phyloP scores from a whole-genome alignment of 2,888 invertebrate genomes.

The Diarsia mendica region DNA sequence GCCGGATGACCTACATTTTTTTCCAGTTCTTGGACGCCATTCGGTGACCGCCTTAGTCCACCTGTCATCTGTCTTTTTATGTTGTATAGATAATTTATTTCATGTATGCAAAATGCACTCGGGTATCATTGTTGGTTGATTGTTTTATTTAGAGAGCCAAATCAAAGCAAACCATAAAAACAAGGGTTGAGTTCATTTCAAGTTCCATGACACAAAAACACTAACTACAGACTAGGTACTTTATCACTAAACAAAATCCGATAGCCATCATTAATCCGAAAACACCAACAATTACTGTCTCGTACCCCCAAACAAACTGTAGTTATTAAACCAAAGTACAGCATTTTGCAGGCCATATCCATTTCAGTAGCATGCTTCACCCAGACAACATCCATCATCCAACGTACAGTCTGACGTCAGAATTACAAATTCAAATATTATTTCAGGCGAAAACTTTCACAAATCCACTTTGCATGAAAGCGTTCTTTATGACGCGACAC shows the following conservation, averaged over 20 bases:
- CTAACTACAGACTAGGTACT: not conserved
- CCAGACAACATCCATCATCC: constrained; percentile 83
- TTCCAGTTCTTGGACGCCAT: too few relatives aligned
- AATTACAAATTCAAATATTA: constrained; percentile 87
- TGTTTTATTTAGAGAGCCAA: too few relatives aligned
- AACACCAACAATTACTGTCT: constrained; percentile 25
- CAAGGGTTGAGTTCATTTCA: too few relatives aligned
- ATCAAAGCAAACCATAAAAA: too few relatives aligned
- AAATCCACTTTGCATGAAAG: constrained; percentile 86
- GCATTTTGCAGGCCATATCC: constrained; percentile 61
- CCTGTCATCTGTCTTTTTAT: not conserved
- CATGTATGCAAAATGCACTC: not conserved
- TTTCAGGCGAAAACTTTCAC: constrained; percentile 84
- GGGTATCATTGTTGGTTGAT: too few relatives aligned
- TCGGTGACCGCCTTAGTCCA: too few relatives aligned
- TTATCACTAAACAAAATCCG: not conserved
- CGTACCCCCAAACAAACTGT: constrained; percentile 35
- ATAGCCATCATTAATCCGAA: not conserved
- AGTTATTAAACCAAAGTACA: constrained; percentile 46
- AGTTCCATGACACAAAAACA: not conserved
- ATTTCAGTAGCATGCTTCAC: constrained; percentile 67
- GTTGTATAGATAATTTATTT: not conserved
- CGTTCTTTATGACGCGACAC: constrained; percentile 81
- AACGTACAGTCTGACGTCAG: constrained; percentile 77
- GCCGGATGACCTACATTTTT: too few relatives aligned